Evolutionary conservation across 2,797 vertebrate genomes (phyloP).

Genomic region (Aselliscus stoliczkanus): DNA sequence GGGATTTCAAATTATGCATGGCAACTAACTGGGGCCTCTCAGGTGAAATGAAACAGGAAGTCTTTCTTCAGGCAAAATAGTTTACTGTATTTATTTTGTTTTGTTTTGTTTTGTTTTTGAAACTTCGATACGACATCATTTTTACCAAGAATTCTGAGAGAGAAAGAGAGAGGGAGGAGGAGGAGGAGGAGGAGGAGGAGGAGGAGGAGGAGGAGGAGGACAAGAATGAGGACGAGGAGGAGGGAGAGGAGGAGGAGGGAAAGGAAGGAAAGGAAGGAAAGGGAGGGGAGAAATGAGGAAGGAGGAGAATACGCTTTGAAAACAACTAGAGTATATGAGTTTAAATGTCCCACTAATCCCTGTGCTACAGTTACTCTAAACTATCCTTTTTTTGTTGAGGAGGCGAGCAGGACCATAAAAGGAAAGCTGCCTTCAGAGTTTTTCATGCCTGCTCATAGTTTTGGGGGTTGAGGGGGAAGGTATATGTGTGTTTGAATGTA

Average conservation of each 20-base stretch:
- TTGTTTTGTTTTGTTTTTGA: neutral
- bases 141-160: neutral
- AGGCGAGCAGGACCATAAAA: neutral
- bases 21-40: neutral
- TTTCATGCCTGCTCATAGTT: neutral
- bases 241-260: too few species aligned
- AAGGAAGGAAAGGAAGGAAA: too few species aligned
- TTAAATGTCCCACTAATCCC: neutral
- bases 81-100: neutral
- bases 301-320: neutral
- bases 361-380: neutral
- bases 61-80: neutral
- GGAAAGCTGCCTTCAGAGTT: neutral
- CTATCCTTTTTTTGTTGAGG: neutral
- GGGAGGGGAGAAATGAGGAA: neutral
- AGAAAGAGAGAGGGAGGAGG: neutral
- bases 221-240: neutral
- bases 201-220: neutral
- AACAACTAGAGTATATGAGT: neutral
- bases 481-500: neutral
- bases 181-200: neutral
- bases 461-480: neutral
- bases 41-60: neutral
- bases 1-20: neutral
- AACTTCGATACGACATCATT: neutral